phyloP scores from a whole-genome alignment of 2,797 vertebrate species.

The Rhabdophis nuchalis region DNA sequence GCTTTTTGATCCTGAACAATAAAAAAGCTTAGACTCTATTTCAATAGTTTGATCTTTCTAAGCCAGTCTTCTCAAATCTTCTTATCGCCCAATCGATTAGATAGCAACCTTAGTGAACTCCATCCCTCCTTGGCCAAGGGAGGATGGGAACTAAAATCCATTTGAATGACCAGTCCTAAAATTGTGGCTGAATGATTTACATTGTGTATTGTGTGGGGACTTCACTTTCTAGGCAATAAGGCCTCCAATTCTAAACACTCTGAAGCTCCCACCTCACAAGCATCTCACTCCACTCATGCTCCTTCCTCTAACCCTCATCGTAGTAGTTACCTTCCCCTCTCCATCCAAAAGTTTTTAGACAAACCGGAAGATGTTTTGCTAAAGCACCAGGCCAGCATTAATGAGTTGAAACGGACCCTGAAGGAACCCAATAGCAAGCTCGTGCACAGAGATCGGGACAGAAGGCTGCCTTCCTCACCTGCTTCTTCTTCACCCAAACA shows the following conservation, averaged over 20 bases:
- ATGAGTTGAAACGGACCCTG: slow-evolving; percentile 93
- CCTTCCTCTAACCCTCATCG: slow-evolving; percentile 18
- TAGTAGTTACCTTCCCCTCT: slow-evolving; percentile 26
- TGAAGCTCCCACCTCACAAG: slow-evolving; percentile 26
- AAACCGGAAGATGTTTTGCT: slow-evolving; percentile 94
- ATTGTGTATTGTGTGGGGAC: not conserved
- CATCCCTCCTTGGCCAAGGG: not conserved
- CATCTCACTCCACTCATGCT: not conserved
- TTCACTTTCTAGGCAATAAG: accelerated
- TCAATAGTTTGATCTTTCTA: accelerated
- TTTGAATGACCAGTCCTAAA: not conserved
- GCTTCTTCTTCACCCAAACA: slow-evolving; percentile 79
- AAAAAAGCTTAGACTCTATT: accelerated
- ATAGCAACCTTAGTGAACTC: not conserved
- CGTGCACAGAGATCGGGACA: slow-evolving; percentile 80
- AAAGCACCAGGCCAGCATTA: slow-evolving; percentile 99
- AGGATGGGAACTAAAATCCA: not conserved
- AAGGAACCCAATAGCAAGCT: slow-evolving; percentile 96
- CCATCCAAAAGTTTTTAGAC: slow-evolving; percentile 84
- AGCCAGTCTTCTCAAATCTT: not conserved
- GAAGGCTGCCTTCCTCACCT: slow-evolving; percentile 87
- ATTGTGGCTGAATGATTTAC: not conserved
- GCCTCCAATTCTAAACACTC: slow-evolving; percentile 21
- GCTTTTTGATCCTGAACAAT: not conserved
- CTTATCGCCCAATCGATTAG: not conserved